Conservation (phyloP, 2,888 invertebrate genomes). For the Yponomeuta plumbellus region DNA sequence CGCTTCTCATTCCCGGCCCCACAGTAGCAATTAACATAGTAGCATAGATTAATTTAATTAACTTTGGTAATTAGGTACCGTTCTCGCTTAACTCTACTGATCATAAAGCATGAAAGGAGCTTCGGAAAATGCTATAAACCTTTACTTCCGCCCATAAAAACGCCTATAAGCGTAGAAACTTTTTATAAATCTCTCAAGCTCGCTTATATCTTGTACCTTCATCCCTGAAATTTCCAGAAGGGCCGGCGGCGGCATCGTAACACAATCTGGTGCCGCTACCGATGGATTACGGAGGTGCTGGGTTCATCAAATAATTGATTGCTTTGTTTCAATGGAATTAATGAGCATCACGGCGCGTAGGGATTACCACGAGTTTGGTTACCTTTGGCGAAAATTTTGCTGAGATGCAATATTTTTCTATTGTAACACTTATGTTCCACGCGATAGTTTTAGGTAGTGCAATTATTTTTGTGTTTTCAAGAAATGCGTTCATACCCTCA, state of each 20-base stretch:
- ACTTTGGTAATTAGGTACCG: no score
- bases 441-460: no score
- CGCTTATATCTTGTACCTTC: not conserved
- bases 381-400: not conserved
- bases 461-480: no score
- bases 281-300: slow-evolving; percentile 48
- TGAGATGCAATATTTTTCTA: no score
- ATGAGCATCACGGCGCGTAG: slow-evolving; percentile 20
- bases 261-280: slow-evolving; percentile 46
- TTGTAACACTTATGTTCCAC: no score
- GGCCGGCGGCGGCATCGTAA: slow-evolving; percentile 44
- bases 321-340: slow-evolving; percentile 47
- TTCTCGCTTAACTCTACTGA: no score
- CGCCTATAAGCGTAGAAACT: not conserved
- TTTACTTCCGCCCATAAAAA: not conserved
- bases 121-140: not conserved
- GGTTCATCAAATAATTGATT: slow-evolving; percentile 49
- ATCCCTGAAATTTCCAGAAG: not conserved
- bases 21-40: no score
- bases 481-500: no score
- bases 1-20: no score
- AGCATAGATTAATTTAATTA: no score
- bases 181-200: not conserved
- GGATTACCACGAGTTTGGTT: not conserved
- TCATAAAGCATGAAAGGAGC: not conserved